Evolutionary conservation across 2,797 vertebrate species (phyloP), one percentile per base, ranked within the genome.

Genomic region (Glossophaga mutica): DNA sequence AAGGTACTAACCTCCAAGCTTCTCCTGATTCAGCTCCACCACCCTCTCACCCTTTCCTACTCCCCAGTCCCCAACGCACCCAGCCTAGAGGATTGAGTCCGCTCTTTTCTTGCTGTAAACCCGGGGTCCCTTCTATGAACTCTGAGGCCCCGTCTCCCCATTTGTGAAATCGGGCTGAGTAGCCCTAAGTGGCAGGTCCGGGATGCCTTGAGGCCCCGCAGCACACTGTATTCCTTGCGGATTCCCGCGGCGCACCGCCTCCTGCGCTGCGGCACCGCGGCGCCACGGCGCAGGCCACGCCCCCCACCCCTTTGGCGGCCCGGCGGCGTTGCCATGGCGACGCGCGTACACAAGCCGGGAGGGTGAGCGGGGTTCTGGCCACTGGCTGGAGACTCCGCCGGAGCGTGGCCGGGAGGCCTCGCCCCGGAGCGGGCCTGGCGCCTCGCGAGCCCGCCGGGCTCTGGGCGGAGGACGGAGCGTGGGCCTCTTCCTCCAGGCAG

Each of bases 321-420:
- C 1, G 3, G 6, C 11, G 10, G 19, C 71, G 96, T 98, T 94
- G 93, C 93, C 91, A 68, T 68, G 94, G 87, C 44, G 87, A 97
- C 96, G 55, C 10, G 32, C 57, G 94, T 98, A 98, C 96, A 98
- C 96, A 97, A 73, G 92, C 87, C 74, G 0, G 81, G 76, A 14
- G 14, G 87, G 77, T n/a, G 57, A 84, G 85, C 81, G 44, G 65
- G 73, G 70, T 26, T 90, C 76, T 0, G 83, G 94, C 77, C 1
- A 21, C 50, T 0, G 34, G 65, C 94, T 74, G 92, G 50, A 96
- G 84, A 95, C 93, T 92, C 79, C 26, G 73, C 79, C 24, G 84
- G 76, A 90, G 96, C 65, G 94, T 77, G 78, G 96, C 95, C 77
- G 0, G 26, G 84, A 50, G 94, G 92, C 95, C 88, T 97, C 44